Percentiles rank a stretch among this genome's conserved stretches.
Conservation (phyloP, 2,797 vertebrate species). For the Hippocampus kuda region DNA sequence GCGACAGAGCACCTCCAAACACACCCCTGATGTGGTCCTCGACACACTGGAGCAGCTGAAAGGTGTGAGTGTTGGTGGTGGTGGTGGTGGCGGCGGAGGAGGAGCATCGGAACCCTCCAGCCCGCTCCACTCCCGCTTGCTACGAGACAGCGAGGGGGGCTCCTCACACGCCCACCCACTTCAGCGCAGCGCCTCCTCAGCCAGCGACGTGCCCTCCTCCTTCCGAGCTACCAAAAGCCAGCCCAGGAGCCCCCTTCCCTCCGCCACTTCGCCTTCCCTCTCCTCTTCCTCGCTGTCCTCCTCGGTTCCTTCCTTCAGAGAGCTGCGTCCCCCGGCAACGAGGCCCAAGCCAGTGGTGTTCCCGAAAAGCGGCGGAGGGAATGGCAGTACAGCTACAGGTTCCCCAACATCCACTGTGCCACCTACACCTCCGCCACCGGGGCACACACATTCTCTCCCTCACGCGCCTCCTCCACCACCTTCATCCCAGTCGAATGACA, state of each 20-base stretch:
- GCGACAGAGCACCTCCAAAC: conserved; percentile 83
- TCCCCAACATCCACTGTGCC: conserved; percentile 78
- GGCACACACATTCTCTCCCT: conserved; percentile 69
- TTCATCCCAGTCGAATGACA: conserved; percentile 79
- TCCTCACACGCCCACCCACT: conserved; percentile 66
- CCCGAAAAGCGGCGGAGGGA: conserved; percentile 74
- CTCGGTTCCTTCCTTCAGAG: conserved; percentile 78
- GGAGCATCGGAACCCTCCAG: conserved; percentile 88
- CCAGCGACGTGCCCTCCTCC: conserved; percentile 88
- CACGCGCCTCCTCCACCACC: conserved; percentile 78
- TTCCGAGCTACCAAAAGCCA: conserved; percentile 79
- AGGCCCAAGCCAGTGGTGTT: conserved; percentile 88
- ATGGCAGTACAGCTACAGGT: conserved; percentile 72
- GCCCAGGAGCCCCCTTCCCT: conserved; percentile 69
- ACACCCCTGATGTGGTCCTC: conserved; percentile 88
- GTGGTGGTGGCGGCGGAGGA: conserved; percentile 29
- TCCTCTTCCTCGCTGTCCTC: conserved; percentile 78
- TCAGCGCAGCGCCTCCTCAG: conserved; percentile 89
- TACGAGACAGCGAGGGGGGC: conserved; percentile 76
- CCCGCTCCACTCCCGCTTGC: conserved; percentile 86
- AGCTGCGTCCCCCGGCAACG: conserved; percentile 79
- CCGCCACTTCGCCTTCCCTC: conserved; percentile 58
- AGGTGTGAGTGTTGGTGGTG: conserved; percentile 58
- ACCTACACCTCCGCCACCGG: conserved; percentile 66
- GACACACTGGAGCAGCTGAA: conserved; percentile 97